These are phyloP conservation scores for Mungos mungo DNA, from an alignment of 2,113 vertebrate genomes.

Conservation along the genomic window DNA sequence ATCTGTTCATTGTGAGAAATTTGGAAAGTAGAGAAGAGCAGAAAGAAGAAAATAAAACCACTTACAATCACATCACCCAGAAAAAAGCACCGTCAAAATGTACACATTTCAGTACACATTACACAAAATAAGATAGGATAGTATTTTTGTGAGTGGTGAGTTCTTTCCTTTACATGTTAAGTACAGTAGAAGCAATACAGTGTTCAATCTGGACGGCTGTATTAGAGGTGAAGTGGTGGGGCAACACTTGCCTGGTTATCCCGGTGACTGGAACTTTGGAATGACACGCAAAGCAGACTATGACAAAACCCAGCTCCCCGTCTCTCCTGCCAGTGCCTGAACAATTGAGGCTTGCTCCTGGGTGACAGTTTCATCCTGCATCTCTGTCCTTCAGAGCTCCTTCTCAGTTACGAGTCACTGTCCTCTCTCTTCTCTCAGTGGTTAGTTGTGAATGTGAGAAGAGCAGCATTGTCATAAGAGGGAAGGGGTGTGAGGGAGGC, in stretches of 20 bases:
- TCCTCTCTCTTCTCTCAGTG: background rate
- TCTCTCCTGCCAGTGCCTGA: background rate
- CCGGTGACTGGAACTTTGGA: background rate
- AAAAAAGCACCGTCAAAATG: background rate
- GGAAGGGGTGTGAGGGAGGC: background rate
- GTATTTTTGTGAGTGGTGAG: background rate
- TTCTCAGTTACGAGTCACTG: background rate
- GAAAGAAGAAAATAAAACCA: background rate
- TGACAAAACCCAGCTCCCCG: background rate
- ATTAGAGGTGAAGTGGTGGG: background rate
- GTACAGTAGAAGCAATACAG: background rate
- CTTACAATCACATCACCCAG: background rate
- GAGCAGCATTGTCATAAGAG: background rate
- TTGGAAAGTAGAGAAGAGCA: background rate
- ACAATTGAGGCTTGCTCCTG: background rate
- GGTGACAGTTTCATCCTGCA: background rate
- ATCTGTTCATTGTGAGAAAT: background rate
- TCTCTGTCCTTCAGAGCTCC: background rate
- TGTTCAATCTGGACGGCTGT: background rate
- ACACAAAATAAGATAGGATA: background rate
- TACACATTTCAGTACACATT: background rate
- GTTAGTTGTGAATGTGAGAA: background rate
- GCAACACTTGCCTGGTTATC: background rate
- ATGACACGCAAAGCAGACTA: background rate
- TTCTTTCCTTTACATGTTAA: background rate